These are phyloP conservation scores for Metridium senile DNA, from an alignment of 92 coral and sea anemone species.

Conservation along the genomic window DNA sequence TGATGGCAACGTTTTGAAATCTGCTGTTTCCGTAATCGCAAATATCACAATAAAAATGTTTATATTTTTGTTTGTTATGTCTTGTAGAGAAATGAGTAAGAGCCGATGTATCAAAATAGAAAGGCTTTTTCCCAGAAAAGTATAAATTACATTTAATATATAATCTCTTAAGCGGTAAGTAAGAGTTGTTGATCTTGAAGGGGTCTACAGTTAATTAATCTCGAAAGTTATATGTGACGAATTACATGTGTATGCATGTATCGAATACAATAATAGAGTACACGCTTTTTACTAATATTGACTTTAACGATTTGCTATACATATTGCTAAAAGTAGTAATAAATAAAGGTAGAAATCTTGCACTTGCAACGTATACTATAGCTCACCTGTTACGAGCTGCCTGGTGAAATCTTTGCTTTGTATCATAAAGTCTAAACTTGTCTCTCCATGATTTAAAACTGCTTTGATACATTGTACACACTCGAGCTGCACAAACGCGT, in stretches of 20 bases:
- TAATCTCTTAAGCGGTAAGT: too few species aligned
- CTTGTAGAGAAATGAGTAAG: too few species aligned
- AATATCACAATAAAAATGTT: constrained; percentile 7
- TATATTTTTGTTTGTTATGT: neutral
- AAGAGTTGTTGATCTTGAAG: neutral
- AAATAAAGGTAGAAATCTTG: too few species aligned
- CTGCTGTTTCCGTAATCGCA: neutral
- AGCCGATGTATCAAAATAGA: too few species aligned
- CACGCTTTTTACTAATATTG: too few species aligned
- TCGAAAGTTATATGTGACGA: neutral
- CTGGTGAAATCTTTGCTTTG: constrained; percentile 65
- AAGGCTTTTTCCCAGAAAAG: too few species aligned
- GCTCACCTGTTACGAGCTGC: constrained; percentile 83
- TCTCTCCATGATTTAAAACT: constrained; percentile 74
- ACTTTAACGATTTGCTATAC: too few species aligned
- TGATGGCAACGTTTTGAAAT: neutral
- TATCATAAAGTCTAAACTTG: constrained; percentile 80
- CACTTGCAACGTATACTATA: too few species aligned
- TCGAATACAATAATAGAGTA: too few species aligned
- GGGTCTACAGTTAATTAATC: neutral
- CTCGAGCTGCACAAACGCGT: constrained; percentile 80
- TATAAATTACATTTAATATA: too few species aligned
- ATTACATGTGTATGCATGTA: neutral
- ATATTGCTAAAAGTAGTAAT: too few species aligned
- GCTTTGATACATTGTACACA: constrained; percentile 93